Evolutionary conservation across 2,888 invertebrate species (phyloP), one percentile per base, ranked within the genome.

Genomic region (Morpho helenor): DNA sequence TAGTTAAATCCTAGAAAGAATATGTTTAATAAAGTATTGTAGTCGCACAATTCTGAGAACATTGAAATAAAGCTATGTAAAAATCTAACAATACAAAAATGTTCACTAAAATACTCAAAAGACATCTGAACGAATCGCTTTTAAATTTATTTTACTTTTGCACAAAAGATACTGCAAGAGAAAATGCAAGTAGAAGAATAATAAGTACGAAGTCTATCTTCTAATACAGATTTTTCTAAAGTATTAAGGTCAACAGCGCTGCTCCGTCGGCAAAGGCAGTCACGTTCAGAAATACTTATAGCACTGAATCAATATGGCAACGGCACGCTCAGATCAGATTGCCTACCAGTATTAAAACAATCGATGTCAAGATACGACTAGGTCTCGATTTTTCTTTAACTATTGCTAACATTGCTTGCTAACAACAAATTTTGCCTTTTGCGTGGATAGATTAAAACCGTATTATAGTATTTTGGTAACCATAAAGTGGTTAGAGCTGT

Each of bases 241-340:
- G 54, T 48, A 54, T 54, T 54, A 54, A 54, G 54, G 54, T 48
- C 54, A 54, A 40, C 48, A 42, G 7, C 23, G 54, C 42, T 54
- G 9, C 10, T 48, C 47, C 42, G 42, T 48, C 40, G 45, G 47
- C 42, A 48, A 48, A 23, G 23, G 23, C 54, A 54, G 54, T 54
- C 54, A 54, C 54, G 54, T 54, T 54, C 54, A 54, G 48, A 48
- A 48, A 54, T 48, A 43, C 54, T 48, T 42, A 23, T 31, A 48
- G 48, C 54, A 42, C 31, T 54, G 54, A 48, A 54, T 54, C 54
- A 54, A 54, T 54, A 54, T 31, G 41, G 23, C 23, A 16, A 10
- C 41, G 48, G 42, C 54, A n/a, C 42, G 40, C 54, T 54, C 23
- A 48, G 54, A 48, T 47, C 40, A 48, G 54, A 48, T 54, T 54